These are phyloP conservation scores for Stegastes partitus DNA, from an alignment of 2,113 vertebrate genomes.

Conservation along the genomic window DNA sequence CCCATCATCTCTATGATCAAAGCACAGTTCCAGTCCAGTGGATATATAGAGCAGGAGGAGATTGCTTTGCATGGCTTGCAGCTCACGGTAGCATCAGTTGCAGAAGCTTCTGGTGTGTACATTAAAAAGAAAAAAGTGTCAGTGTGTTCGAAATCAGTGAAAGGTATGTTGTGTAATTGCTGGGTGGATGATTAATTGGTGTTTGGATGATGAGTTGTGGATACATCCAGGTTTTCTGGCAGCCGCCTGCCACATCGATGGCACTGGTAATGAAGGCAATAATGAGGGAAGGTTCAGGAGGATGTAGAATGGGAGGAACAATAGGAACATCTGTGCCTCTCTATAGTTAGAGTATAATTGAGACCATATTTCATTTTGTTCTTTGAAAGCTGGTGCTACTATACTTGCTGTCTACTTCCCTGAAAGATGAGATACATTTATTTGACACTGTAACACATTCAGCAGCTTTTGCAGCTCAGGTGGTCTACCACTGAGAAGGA, in stretches of 20 bases:
- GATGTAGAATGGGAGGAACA: slow-evolving; percentile 66
- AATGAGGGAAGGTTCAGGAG: slow-evolving; percentile 71
- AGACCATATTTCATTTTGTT: slow-evolving; percentile 69
- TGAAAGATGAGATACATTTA: slow-evolving; percentile 56
- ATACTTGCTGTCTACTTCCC: slow-evolving; percentile 12
- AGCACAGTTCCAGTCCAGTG: slow-evolving; percentile 51
- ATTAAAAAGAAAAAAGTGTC: slow-evolving; percentile 40
- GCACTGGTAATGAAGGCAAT: slow-evolving; percentile 73
- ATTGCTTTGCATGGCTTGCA: slow-evolving; percentile 45
- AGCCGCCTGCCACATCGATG: slow-evolving; percentile 66
- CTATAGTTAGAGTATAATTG: slow-evolving; percentile 56
- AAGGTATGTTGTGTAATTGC: slow-evolving; percentile 61
- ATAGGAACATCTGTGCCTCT: slow-evolving; percentile 75
- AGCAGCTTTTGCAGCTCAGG: slow-evolving; percentile 29
- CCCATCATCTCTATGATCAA: slow-evolving; percentile 53
- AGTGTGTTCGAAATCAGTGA: slow-evolving; percentile 43
- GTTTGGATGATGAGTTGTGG: slow-evolving; percentile 68
- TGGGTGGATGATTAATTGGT: slow-evolving; percentile 69
- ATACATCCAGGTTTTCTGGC: slow-evolving; percentile 62
- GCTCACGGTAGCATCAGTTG: neutral
- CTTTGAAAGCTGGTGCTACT: slow-evolving; percentile 41
- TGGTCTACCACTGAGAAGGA: slow-evolving; percentile 42
- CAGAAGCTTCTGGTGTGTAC: slow-evolving; percentile 8
- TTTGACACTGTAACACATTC: slow-evolving; percentile 30
- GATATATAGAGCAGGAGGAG: slow-evolving; percentile 35